phyloP scores from a whole-genome alignment of 2,113 vertebrate genomes.

The Trinectes maculatus region DNA sequence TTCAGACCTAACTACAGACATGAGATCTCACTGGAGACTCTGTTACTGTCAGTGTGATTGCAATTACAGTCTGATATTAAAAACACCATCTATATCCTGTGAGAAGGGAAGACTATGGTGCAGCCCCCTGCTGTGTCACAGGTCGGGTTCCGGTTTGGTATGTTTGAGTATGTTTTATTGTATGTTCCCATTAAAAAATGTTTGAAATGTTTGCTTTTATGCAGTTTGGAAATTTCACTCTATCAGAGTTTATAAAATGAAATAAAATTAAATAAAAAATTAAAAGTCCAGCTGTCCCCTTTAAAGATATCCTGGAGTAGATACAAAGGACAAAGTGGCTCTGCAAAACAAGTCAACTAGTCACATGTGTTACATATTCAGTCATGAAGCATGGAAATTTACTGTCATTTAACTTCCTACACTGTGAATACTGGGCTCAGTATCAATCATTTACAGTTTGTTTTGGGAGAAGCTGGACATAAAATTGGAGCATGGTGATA shows the following conservation, averaged over 20 bases:
- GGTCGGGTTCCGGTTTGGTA: conserved; percentile 32
- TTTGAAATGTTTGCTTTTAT: too few relatives aligned
- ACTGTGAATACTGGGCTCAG: neutral
- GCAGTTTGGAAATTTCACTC: too few relatives aligned
- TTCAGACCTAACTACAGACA: neutral
- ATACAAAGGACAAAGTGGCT: too few relatives aligned
- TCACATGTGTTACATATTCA: conserved; percentile 37
- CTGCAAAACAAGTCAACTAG: too few relatives aligned
- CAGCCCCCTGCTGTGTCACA: conserved; percentile 27
- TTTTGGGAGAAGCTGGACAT: conserved; percentile 20
- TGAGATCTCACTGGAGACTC: neutral
- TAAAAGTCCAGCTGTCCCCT: neutral
- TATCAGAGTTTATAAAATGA: too few relatives aligned
- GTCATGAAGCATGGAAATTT: conserved; percentile 12
- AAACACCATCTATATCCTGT: conserved; percentile 8
- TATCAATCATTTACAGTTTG: conserved; percentile 57
- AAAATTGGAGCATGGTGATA: conserved; percentile 3
- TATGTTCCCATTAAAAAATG: too few relatives aligned
- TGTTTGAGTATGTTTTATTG: too few relatives aligned
- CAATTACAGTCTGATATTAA: neutral
- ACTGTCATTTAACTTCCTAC: conserved; percentile 33
- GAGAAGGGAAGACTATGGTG: conserved; percentile 23
- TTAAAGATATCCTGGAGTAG: neutral
- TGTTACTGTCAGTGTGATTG: neutral
- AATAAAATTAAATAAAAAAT: too few relatives aligned